Percentiles rank a stretch among this genome's conserved stretches.
Evolutionary conservation across 92 coral and sea anemone genomes (phyloP).

Genomic region (Plumapathes pennacea): DNA sequence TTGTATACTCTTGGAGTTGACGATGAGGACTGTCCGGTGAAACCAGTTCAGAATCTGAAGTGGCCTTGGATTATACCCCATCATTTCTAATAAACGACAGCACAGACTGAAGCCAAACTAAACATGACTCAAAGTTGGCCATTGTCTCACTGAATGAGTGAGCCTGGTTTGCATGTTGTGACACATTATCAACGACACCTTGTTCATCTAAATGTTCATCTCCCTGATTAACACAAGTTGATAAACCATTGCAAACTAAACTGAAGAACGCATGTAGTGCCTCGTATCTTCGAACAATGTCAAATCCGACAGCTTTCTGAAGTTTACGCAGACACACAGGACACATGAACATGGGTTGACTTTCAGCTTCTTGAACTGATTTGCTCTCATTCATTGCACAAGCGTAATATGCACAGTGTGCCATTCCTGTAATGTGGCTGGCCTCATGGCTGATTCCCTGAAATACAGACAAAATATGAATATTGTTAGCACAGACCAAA

Average conservation of each 20-base stretch:
- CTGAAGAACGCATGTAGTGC: conserved; percentile 32
- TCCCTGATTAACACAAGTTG: too few species aligned
- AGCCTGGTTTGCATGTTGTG: too few species aligned
- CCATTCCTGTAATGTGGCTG: conserved; percentile 83
- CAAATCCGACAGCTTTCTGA: conserved; percentile 75
- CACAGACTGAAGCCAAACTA: conserved; percentile 32
- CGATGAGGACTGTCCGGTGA: too few species aligned
- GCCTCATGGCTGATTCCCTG: conserved; percentile 87
- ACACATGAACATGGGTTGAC: conserved; percentile 85
- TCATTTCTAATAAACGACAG: conserved; percentile 22
- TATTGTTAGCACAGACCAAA: neutral
- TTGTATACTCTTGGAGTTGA: too few species aligned
- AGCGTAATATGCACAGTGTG: conserved; percentile 84
- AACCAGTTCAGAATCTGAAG: too few species aligned
- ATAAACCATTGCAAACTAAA: too few species aligned
- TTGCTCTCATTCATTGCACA: conserved; percentile 95
- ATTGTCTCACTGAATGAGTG: too few species aligned
- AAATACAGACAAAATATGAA: conserved; percentile 2
- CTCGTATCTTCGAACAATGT: conserved; percentile 52
- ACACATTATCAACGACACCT: too few species aligned
- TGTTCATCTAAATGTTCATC: too few species aligned
- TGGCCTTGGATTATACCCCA: too few species aligned
- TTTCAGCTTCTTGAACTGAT: conserved; percentile 71
- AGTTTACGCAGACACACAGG: conserved; percentile 90
- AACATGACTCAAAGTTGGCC: conserved; percentile 15